phyloP scores from a whole-genome alignment of 2,888 invertebrate genomes.

The Atethmia centrago region DNA sequence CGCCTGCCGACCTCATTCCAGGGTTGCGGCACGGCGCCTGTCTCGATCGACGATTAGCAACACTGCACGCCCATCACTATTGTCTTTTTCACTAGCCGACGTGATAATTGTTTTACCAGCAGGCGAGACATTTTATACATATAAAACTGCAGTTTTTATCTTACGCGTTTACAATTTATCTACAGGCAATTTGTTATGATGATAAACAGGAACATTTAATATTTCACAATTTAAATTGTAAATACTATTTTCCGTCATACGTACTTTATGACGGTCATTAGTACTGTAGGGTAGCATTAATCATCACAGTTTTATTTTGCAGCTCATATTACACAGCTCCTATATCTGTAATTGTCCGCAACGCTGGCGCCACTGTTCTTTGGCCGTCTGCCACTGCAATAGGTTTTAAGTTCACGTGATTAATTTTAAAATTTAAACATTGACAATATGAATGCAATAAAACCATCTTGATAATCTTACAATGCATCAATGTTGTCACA shows the following conservation, averaged over 20 bases:
- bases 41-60: constrained; percentile 79
- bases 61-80: constrained; percentile 83
- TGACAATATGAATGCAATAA: constrained; percentile 75
- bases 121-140: constrained; percentile 31
- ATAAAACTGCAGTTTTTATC: constrained; percentile 38
- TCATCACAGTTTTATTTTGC: constrained; percentile 83
- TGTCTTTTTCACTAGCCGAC: constrained; percentile 76
- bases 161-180: constrained; percentile 17
- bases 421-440: constrained; percentile 79
- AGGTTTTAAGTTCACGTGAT: constrained; percentile 76
- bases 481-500: constrained; percentile 70
- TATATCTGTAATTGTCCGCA: constrained; percentile 83
- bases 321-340: constrained; percentile 81
- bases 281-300: constrained; percentile 78
- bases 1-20: constrained; percentile 80
- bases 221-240: constrained; percentile 52
- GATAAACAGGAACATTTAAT: constrained; percentile 50
- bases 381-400: constrained; percentile 86
- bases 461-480: constrained; percentile 69
- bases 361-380: constrained; percentile 83
- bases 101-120: constrained; percentile 70
- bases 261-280: constrained; percentile 72
- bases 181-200: constrained; percentile 42
- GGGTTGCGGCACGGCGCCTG: constrained; percentile 78
- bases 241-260: constrained; percentile 63